Conservation (phyloP, 1,140 invertebrate species). For the Semibalanus balanoides region DNA sequence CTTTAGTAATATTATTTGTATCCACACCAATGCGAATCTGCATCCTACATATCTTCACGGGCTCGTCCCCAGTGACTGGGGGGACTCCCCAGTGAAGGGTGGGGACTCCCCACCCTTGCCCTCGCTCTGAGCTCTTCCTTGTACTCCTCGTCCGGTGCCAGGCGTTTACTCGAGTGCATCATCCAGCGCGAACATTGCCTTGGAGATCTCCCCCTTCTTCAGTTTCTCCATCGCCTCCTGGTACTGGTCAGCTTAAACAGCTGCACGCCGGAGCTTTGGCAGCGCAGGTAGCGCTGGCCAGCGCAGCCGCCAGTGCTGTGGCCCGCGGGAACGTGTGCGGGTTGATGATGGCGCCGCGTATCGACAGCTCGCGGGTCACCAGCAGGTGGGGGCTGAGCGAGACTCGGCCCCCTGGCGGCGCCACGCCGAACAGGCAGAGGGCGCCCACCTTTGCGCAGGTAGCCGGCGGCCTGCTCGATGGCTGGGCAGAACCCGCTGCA, state of each 20-base stretch:
- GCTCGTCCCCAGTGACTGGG: no score
- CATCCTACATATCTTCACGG: no score
- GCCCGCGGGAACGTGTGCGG: slow-evolving; percentile 62
- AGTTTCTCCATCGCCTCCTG: slow-evolving; percentile 48
- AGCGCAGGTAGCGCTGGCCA: no score
- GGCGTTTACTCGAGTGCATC: slow-evolving; percentile 67
- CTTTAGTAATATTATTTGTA: no score
- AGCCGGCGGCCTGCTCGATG: neutral
- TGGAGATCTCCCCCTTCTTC: slow-evolving; percentile 51
- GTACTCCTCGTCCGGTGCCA: no score
- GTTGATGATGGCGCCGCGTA: slow-evolving; percentile 40
- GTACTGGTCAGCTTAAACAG: slow-evolving; percentile 48
- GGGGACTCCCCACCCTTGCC: no score
- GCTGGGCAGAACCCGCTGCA: slow-evolving; percentile 8
- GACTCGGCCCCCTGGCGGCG: neutral
- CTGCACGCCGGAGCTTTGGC: slow-evolving; percentile 59
- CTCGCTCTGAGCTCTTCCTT: no score
- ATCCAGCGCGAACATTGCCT: slow-evolving; percentile 76
- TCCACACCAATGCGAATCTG: no score
- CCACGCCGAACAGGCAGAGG: slow-evolving; percentile 7
- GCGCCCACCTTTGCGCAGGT: neutral
- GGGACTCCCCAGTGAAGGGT: no score
- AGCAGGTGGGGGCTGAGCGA: slow-evolving; percentile 3
- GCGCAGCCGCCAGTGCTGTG: slow-evolving; percentile 49
- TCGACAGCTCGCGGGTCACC: slow-evolving; percentile 15